A percentile compares a stretch with the other conserved stretches of the same genome.
Conservation (phyloP, 1,140 invertebrate species). For the Vollenhovia emeryi region DNA sequence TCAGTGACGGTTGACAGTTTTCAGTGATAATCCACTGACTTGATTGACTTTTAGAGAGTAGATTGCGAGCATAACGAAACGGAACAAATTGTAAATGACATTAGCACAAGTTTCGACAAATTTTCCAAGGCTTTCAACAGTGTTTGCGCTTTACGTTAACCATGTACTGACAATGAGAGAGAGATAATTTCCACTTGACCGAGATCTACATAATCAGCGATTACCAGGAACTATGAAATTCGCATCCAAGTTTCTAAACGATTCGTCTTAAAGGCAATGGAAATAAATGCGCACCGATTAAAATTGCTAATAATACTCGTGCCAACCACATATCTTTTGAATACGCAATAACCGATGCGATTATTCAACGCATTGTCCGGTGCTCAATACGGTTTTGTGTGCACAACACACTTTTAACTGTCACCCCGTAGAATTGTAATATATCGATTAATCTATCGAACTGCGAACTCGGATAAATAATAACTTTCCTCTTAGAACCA, state of each 20-base stretch:
- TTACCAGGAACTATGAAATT: neutral
- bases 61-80: neutral
- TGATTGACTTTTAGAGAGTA: no score
- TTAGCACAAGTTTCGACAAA: no score
- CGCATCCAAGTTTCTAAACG: neutral
- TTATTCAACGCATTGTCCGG: neutral
- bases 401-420: neutral
- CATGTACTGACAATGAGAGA: neutral
- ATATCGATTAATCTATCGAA: neutral
- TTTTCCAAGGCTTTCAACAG: neutral
- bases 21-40: no score
- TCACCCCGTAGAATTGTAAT: neutral
- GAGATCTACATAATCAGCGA: neutral
- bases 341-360: neutral
- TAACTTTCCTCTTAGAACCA: neutral
- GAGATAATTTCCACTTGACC: neutral
- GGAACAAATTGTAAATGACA: neutral
- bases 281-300: slow-evolving; percentile 20
- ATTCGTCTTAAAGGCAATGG: neutral
- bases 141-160: no score
- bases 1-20: no score
- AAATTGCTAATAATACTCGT: neutral
- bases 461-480: neutral
- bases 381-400: neutral
- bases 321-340: neutral